Evolutionary conservation across 2,888 invertebrate species (phyloP).

Genomic region (Boloria selene): DNA sequence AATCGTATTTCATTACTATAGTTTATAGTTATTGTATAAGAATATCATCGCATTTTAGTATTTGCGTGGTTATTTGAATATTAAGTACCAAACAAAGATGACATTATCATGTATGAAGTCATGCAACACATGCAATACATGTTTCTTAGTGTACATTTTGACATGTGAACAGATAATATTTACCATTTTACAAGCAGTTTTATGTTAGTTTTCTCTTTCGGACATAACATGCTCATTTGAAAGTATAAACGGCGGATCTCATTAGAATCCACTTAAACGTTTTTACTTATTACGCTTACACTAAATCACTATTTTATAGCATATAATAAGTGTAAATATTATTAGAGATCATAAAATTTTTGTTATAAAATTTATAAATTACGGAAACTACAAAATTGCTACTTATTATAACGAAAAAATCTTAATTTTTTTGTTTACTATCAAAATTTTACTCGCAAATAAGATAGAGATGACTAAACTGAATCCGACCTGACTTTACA

Average conservation of each 20-base stretch:
- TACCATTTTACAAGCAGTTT: not conserved
- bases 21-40: not conserved
- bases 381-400: too few species aligned
- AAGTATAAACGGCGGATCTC: slow-evolving; percentile 10
- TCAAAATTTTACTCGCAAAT: not conserved
- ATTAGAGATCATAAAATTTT: too few species aligned
- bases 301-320: too few species aligned
- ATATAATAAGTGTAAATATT: too few species aligned
- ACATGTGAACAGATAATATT: slow-evolving; percentile 9
- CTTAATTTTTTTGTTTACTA: too few species aligned
- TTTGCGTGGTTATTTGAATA: slow-evolving; percentile 25
- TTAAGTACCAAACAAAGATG: not conserved
- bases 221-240: slow-evolving; percentile 11
- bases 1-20: not conserved
- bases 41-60: slow-evolving; percentile 3
- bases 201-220: slow-evolving; percentile 14
- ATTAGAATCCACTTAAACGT: slow-evolving; percentile 2
- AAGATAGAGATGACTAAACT: not conserved
- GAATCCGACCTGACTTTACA: not conserved
- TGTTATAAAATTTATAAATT: too few species aligned
- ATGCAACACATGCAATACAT: slow-evolving; percentile 11
- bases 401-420: too few species aligned
- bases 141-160: slow-evolving; percentile 16
- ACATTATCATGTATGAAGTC: slow-evolving; percentile 26
- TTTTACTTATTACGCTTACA: slow-evolving; percentile 7